phyloP scores from a whole-genome alignment of 2,888 invertebrate genomes.

The Anthophora plumipes region DNA sequence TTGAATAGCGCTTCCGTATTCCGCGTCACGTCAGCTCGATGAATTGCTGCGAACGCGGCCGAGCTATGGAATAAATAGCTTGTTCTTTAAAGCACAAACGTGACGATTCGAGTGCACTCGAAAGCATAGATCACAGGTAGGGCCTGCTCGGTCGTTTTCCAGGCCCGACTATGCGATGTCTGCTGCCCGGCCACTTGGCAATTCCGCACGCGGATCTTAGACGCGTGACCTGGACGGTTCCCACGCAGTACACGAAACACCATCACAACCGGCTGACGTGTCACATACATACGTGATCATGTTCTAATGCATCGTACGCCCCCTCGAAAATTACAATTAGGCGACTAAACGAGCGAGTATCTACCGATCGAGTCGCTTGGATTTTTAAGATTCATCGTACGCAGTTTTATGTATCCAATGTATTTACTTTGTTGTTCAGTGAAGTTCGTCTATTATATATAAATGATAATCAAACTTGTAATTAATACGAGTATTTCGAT shows the following conservation, averaged over 20 bases:
- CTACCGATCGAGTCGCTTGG: constrained; percentile 24
- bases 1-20: constrained; percentile 7
- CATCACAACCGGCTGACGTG: constrained; percentile 79
- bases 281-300: constrained; percentile 82
- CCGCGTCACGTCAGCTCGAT: constrained; percentile 10
- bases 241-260: constrained; percentile 82
- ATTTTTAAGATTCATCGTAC: constrained; percentile 19
- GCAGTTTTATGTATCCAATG: not conserved
- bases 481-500: no score
- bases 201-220: constrained; percentile 81
- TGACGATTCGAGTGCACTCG: constrained; percentile 68
- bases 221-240: constrained; percentile 83
- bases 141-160: constrained; percentile 36
- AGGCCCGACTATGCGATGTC: constrained; percentile 70
- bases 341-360: constrained; percentile 45
- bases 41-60: constrained; percentile 1
- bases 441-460: no score
- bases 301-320: constrained; percentile 78
- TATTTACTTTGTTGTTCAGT: not conserved
- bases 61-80: no score
- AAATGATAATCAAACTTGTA: no score
- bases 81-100: constrained; percentile 39
- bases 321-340: constrained; percentile 76
- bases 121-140: constrained; percentile 64
- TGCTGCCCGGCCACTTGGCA: constrained; percentile 75